Percentiles rank a stretch among this genome's conserved stretches.
Evolutionary conservation across 1,140 invertebrate genomes (phyloP).

Genomic region (Listronotus oregonensis): DNA sequence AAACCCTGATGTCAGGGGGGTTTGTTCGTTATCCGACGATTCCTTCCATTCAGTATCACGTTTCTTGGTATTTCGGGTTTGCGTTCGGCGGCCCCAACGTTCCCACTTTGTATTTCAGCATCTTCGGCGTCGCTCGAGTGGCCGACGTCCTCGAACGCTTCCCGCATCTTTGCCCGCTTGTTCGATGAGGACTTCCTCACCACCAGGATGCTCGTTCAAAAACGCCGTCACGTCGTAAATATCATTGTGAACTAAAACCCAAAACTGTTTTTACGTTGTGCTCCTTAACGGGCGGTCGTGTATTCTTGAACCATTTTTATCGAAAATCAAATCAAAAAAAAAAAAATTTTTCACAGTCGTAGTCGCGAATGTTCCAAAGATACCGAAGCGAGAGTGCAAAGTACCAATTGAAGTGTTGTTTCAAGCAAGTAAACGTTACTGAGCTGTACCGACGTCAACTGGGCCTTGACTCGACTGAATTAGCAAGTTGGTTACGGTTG

Average conservation of each 20-base stretch:
- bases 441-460: no score
- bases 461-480: no score
- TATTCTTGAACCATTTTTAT: constrained; percentile 59
- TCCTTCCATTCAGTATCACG: constrained; percentile 38
- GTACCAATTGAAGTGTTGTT: no score
- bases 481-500: no score
- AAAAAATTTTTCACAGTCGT: no score
- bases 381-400: no score
- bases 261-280: constrained; percentile 66
- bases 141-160: constrained; percentile 96
- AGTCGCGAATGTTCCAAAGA: no score
- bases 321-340: no score
- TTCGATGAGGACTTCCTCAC: constrained; percentile 94
- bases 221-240: constrained; percentile 78
- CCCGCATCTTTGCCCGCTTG: constrained; percentile 84
- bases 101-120: constrained; percentile 91
- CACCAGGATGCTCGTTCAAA: constrained; percentile 90
- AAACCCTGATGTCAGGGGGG: no score
- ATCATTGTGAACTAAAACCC: constrained; percentile 74
- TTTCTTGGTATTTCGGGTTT: constrained; percentile 51
- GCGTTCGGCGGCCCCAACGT: constrained; percentile 76
- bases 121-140: constrained; percentile 94
- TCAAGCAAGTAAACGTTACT: no score
- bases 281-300: constrained; percentile 60
- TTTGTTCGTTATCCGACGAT: not conserved